Percentiles rank a stretch among this genome's conserved stretches.
phyloP scores from a whole-genome alignment of 2,113 vertebrate genomes.

The Tragelaphus buxtoni region DNA sequence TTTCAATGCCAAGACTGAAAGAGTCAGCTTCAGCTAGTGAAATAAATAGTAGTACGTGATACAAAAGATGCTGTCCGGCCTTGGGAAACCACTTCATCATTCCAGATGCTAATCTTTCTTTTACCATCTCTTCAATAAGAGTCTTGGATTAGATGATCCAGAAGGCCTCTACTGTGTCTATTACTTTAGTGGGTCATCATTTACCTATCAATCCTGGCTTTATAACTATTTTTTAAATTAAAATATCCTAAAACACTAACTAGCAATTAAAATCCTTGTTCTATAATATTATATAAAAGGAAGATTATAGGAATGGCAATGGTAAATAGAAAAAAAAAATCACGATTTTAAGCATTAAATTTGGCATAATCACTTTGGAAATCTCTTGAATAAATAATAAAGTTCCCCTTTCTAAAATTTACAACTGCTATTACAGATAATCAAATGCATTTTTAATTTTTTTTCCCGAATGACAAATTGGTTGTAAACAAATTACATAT shows the following conservation, averaged over 20 bases:
- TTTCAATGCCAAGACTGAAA: neutral
- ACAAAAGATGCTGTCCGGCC: neutral
- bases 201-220: neutral
- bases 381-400: neutral
- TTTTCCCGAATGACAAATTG: slow-evolving; percentile 65
- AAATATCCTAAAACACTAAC: neutral
- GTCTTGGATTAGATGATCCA: neutral
- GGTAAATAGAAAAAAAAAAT: neutral
- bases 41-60: neutral
- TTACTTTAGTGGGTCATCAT: neutral
- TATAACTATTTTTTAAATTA: neutral
- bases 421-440: slow-evolving; percentile 67
- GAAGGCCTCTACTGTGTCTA: neutral
- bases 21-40: neutral
- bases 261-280: neutral
- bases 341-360: neutral
- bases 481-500: slow-evolving; percentile 73
- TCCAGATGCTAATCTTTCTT: neutral
- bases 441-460: neutral
- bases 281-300: neutral
- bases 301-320: neutral
- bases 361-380: neutral
- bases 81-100: neutral
- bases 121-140: neutral
- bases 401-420: slow-evolving; percentile 69